These are phyloP conservation scores for Crotalus horridus DNA, from an alignment of 2,113 vertebrate species.

Conservation along the genomic window DNA sequence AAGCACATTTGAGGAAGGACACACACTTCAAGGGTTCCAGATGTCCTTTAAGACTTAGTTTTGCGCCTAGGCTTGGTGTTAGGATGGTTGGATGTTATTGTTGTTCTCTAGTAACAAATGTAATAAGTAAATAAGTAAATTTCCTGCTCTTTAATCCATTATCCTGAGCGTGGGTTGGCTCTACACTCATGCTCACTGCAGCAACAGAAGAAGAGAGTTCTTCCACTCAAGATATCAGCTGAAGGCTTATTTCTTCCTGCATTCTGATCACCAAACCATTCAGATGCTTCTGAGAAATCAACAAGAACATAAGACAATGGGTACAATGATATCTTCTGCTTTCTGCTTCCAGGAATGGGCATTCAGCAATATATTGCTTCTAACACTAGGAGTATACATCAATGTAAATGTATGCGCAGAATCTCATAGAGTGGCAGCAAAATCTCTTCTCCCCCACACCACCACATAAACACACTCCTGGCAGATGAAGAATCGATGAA, in stretches of 20 bases:
- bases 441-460: neutral
- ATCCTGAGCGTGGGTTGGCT: neutral
- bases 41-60: neutral
- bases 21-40: neutral
- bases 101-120: neutral
- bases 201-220: neutral
- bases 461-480: neutral
- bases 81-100: neutral
- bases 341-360: neutral
- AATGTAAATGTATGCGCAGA: neutral
- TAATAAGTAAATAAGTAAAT: neutral
- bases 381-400: neutral
- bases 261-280: neutral
- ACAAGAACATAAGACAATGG: neutral
- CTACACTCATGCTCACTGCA: neutral
- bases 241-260: neutral
- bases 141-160: neutral
- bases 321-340: neutral
- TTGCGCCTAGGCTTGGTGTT: neutral
- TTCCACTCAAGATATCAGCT: neutral
- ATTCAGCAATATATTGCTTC: neutral
- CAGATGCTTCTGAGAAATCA: neutral
- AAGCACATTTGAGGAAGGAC: neutral
- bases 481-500: neutral
- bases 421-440: too few relatives aligned